Base-by-base conservation (phyloP, 2,797 vertebrate species). In the Spatula versicolor region DNA sequence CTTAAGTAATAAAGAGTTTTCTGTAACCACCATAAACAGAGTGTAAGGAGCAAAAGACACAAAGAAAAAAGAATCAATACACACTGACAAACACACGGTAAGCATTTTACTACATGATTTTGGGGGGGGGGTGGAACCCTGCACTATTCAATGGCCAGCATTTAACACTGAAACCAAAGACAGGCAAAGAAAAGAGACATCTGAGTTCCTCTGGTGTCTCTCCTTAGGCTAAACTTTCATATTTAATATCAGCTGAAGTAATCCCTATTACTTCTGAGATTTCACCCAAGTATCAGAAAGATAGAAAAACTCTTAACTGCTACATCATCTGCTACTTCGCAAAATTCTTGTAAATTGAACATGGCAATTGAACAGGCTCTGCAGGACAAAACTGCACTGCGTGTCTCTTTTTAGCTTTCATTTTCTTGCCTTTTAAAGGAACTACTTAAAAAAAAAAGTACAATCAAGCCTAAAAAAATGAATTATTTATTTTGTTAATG, bases 111-210 rank as follows among this genome's bases (percentile, higher is more conserved):
- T 50, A 43, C 3, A 10, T 18, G 1, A 71, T 50, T 22, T 19
- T 43, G 4, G 7, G 71, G 6, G 6, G 4, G n/a, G 48, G 43
- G 5, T 31, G 48, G 7, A 48, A 25, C 23, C 48, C 23, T 50
- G 30, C 30, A 9, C 10, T 46, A 35, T 6, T 41, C 58, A 62
- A 6, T 25, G 3, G 5, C 68, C 52, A 88, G 28, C 35, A 76
- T 59, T 82, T 63, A 83, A 83, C 28, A 71, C 26, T 69, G 33
- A 87, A 83, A 75, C 2, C 13, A 83, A 83, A 92, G 45, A 54
- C 25, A 45, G 8, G 17, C 31, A 71, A 71, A 59, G 14, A 11
- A 30, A 43, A 56, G 48, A 64, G 19, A 80, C 4, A 75, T 1
- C 7, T 30, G 13, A 59, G 17, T 63, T 76, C 14, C 48, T 52